phyloP scores from a whole-genome alignment of 64 coral and sea anemone genomes.

The Montipora efflorescens region DNA sequence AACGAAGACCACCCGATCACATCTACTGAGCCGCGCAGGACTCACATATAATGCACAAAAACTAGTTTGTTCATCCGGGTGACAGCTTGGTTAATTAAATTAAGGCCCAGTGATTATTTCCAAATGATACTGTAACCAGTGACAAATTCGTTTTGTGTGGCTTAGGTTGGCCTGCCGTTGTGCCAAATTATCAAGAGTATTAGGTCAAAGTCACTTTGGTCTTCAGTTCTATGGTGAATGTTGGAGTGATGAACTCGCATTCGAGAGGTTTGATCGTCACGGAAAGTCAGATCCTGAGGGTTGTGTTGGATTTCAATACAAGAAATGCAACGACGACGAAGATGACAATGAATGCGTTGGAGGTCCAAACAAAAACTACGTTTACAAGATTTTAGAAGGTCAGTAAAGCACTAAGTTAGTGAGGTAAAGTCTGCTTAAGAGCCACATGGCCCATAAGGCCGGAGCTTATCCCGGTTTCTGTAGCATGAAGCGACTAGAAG shows the following conservation, averaged over 20 bases:
- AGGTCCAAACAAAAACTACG: background rate
- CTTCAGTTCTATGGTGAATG: conserved; percentile 45
- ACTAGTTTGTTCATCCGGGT: no score
- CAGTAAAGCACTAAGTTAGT: background rate
- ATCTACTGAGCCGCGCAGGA: no score
- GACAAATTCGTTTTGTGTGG: background rate
- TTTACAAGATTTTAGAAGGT: conserved; percentile 5
- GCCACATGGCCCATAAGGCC: no score
- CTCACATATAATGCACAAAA: no score
- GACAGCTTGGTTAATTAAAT: no score
- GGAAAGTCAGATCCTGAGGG: background rate
- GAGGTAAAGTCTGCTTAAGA: no score
- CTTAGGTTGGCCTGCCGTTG: conserved; percentile 16
- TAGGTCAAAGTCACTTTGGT: conserved; percentile 10
- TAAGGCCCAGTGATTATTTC: no score
- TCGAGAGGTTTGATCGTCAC: background rate
- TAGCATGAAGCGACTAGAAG: no score
- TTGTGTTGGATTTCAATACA: background rate
- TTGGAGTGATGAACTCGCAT: conserved; percentile 4
- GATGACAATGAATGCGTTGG: conserved; percentile 5
- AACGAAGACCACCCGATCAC: no score
- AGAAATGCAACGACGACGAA: conserved; percentile 10
- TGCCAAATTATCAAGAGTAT: background rate
- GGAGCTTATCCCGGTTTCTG: no score
- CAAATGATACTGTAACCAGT: no score